Evolutionary conservation across 2,888 invertebrate species (phyloP).

Genomic region (Stramonita haemastoma): DNA sequence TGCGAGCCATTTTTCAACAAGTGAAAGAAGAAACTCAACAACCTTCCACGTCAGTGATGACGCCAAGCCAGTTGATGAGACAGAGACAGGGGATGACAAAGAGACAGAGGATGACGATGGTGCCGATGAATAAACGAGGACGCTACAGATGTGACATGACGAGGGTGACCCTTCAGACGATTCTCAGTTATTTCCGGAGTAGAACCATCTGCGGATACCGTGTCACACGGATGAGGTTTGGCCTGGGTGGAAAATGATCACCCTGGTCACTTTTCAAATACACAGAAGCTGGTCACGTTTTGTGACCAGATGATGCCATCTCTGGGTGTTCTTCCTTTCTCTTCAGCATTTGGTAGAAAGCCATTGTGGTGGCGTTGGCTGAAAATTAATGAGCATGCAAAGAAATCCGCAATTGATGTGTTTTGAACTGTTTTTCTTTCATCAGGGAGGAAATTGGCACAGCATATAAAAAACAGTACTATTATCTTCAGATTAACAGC

Average conservation of each 20-base stretch:
- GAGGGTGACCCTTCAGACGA: conserved; percentile 36
- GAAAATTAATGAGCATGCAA: too few species aligned
- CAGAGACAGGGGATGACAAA: not conserved
- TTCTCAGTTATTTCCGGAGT: conserved; percentile 27
- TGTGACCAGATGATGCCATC: too few species aligned
- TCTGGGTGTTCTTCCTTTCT: too few species aligned
- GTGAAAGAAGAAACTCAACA: not conserved
- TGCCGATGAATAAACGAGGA: not conserved
- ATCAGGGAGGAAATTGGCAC: too few species aligned
- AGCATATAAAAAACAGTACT: too few species aligned
- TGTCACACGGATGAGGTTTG: conserved; percentile 7
- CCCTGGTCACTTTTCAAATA: too few species aligned
- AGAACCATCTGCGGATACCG: conserved; percentile 29
- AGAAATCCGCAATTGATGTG: too few species aligned
- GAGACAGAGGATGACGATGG: not conserved
- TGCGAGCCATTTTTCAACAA: not conserved
- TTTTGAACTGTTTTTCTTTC: too few species aligned
- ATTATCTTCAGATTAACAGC: too few species aligned
- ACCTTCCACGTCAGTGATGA: not conserved
- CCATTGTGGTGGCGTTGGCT: too few species aligned
- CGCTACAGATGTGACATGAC: conserved; percentile 33
- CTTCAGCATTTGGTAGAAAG: too few species aligned
- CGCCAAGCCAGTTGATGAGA: not conserved
- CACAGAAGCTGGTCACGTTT: too few species aligned
- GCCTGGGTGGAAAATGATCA: not conserved